phyloP scores from a whole-genome alignment of 2,888 invertebrate species.

The Branchipolynoe longqiensis region DNA sequence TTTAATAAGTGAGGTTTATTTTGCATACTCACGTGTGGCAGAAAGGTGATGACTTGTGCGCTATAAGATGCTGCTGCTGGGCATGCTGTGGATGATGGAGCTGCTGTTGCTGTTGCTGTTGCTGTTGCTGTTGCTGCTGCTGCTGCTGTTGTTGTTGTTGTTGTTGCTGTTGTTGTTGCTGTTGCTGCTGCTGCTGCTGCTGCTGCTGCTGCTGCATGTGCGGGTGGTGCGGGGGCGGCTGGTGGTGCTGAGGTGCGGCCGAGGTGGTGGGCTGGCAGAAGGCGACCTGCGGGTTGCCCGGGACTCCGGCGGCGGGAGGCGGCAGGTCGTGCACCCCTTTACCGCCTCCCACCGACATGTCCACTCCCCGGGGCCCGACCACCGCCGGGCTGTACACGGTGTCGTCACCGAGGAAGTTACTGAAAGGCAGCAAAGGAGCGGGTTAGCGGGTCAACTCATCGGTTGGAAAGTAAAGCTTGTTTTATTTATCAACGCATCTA shows the following conservation, averaged over 20 bases:
- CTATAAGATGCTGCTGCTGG: constrained; percentile 24
- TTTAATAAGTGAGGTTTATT: too few species aligned
- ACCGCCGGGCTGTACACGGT: constrained; percentile 22
- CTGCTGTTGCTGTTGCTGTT: neutral
- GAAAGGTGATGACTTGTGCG: constrained; percentile 40
- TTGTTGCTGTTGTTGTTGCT: constrained; percentile 60
- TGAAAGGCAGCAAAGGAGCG: neutral
- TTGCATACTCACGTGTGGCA: constrained; percentile 37
- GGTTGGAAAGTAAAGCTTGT: too few species aligned
- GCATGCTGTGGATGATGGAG: neutral
- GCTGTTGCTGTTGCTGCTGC: constrained; percentile 46
- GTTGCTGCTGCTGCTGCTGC: constrained; percentile 53
- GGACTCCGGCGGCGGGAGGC: neutral
- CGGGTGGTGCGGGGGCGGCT: too few species aligned
- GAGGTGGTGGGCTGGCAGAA: constrained; percentile 52
- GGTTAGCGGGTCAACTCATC: neutral
- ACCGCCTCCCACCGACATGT: neutral
- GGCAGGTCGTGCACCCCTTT: constrained; percentile 3
- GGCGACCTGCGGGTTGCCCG: constrained; percentile 1
- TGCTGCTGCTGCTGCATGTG: constrained; percentile 30
- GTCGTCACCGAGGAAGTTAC: constrained; percentile 50
- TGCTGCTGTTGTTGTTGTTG: constrained; percentile 61
- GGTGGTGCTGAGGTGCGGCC: constrained; percentile 16
- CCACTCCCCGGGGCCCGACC: constrained; percentile 17
- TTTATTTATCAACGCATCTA: too few species aligned